phyloP scores from a whole-genome alignment of 2,888 invertebrate species.

The Leptinotarsa peninsularis region DNA sequence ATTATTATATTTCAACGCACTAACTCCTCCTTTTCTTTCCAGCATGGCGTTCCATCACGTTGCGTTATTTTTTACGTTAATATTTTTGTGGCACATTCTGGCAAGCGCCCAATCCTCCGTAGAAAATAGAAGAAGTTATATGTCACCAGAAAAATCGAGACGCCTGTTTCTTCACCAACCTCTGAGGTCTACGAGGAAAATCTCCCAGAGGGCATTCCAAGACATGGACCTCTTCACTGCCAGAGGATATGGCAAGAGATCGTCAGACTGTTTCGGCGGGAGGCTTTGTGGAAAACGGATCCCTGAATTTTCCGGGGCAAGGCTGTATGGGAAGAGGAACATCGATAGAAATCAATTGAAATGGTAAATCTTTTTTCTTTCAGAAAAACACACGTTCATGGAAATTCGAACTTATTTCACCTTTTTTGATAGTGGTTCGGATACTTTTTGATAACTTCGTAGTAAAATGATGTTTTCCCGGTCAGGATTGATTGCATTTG shows the following conservation, averaged over 20 bases:
- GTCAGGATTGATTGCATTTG: too few species aligned
- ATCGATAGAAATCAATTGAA: slow-evolving; percentile 42
- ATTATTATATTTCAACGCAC: too few species aligned
- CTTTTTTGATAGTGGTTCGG: too few species aligned
- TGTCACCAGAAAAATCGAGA: slow-evolving; percentile 39
- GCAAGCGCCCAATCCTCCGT: slow-evolving; percentile 57
- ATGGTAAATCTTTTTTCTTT: slow-evolving; percentile 35
- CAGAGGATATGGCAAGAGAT: slow-evolving; percentile 74
- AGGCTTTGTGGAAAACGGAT: slow-evolving; percentile 51
- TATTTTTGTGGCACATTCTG: slow-evolving; percentile 53
- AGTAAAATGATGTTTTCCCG: too few species aligned
- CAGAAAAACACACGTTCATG: too few species aligned
- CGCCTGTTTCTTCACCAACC: slow-evolving; percentile 34
- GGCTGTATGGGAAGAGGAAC: slow-evolving; percentile 46
- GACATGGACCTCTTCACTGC: slow-evolving; percentile 74
- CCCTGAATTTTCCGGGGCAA: slow-evolving; percentile 45
- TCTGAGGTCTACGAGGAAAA: slow-evolving; percentile 65
- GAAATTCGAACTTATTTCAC: not conserved
- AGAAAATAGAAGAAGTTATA: slow-evolving; percentile 42
- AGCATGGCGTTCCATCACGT: slow-evolving; percentile 52
- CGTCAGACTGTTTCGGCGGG: slow-evolving; percentile 58
- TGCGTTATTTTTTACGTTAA: slow-evolving; percentile 52
- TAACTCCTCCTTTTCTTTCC: slow-evolving; percentile 8
- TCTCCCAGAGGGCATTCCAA: slow-evolving; percentile 75
- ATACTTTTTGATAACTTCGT: too few species aligned